Percentiles rank a stretch among this genome's conserved stretches.
These are phyloP conservation scores for Coracopsis vasa DNA, from an alignment of 2,113 vertebrate species.

Conservation along the genomic window DNA sequence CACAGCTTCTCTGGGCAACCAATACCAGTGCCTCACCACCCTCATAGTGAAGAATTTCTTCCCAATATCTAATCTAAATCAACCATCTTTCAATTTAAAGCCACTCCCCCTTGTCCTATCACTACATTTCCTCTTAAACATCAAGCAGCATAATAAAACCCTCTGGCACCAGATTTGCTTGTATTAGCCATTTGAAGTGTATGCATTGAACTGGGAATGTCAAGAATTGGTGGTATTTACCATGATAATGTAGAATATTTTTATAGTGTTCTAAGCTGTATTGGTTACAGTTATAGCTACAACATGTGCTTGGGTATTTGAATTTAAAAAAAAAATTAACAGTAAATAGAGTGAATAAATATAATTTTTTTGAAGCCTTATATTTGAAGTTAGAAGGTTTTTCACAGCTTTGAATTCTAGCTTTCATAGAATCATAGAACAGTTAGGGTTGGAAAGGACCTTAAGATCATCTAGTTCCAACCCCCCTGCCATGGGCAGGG, in stretches of 20 bases:
- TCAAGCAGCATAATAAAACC: neutral
- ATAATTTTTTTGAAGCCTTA: neutral
- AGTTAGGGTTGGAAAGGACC: too few species aligned
- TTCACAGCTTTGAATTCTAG: neutral
- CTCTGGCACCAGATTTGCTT: neutral
- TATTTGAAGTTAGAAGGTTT: neutral
- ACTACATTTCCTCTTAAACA: neutral
- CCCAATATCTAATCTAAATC: neutral
- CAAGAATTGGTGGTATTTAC: neutral
- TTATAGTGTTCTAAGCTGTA: neutral
- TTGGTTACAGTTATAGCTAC: neutral
- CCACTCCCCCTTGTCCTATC: neutral
- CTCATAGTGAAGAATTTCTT: neutral
- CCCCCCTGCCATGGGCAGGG: too few species aligned
- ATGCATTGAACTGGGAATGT: neutral
- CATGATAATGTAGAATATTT: neutral
- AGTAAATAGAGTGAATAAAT: neutral
- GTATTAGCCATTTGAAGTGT: neutral
- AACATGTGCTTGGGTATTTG: neutral
- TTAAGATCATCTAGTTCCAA: too few species aligned
- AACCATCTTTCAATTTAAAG: neutral
- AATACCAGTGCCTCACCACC: neutral
- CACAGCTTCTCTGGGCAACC: neutral
- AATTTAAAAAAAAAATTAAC: neutral
- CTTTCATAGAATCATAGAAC: neutral